Conservation (phyloP, 2,797 vertebrate species). For the Vespertilio murinus region DNA sequence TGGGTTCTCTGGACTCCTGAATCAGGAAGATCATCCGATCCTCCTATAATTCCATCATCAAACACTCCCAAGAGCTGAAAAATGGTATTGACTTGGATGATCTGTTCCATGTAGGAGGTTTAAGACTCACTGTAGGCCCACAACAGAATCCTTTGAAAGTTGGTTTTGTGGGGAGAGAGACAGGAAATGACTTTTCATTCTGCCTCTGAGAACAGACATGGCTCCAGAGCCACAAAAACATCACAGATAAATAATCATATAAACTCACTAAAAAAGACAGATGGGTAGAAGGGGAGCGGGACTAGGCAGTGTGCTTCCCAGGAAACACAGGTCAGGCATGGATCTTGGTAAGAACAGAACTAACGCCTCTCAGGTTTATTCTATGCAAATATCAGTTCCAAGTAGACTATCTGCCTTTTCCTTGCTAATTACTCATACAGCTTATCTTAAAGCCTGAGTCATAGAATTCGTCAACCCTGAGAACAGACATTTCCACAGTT, state of each 20-base stretch:
- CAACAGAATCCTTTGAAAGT: not conserved
- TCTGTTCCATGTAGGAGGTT: rapidly evolving
- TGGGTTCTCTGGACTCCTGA: not conserved
- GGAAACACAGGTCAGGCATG: not conserved
- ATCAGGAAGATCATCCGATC: not conserved
- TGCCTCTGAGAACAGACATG: not conserved
- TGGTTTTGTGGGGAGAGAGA: not conserved
- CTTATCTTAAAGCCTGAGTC: not conserved
- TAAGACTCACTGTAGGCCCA: not conserved
- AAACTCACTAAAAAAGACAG: not conserved
- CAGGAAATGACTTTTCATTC: not conserved
- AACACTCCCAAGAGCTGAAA: not conserved
- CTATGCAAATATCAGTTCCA: not conserved
- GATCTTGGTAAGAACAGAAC: not conserved
- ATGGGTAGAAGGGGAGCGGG: rapidly evolving
- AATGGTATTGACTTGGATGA: not conserved
- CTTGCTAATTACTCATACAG: not conserved
- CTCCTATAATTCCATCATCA: not conserved
- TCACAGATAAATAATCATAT: rapidly evolving
- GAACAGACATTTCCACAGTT: not conserved
- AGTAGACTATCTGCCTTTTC: not conserved
- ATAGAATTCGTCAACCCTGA: not conserved
- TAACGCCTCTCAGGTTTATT: not conserved
- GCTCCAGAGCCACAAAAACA: not conserved
- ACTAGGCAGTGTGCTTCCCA: no score